phyloP scores from a whole-genome alignment of 2,888 invertebrate species.

The Lacanobia wlatinum region DNA sequence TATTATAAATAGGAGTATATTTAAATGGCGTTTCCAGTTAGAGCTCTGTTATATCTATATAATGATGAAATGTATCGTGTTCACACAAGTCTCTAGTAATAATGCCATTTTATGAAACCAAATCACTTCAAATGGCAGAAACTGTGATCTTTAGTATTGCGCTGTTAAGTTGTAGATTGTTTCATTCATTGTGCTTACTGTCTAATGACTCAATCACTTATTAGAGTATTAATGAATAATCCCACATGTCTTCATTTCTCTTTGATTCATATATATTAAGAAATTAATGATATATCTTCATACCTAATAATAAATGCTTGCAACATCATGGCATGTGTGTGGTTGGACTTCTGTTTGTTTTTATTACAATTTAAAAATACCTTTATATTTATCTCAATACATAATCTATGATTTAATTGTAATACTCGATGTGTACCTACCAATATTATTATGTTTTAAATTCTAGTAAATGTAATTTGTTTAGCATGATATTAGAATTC shows the following conservation, averaged over 20 bases:
- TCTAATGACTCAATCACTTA: conserved; percentile 41
- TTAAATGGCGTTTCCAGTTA: conserved; percentile 73
- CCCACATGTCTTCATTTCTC: conserved; percentile 44
- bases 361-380: conserved; percentile 29
- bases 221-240: conserved; percentile 36
- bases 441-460: conserved; percentile 68
- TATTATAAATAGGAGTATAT: conserved; percentile 71
- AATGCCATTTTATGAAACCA: conserved; percentile 72
- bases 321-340: conserved; percentile 48
- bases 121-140: conserved; percentile 75
- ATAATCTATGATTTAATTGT: conserved; percentile 60
- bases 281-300: conserved; percentile 43
- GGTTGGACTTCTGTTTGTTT: conserved; percentile 36
- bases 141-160: conserved; percentile 82
- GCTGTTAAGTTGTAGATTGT: conserved; percentile 75
- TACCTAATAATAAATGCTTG: conserved; percentile 37
- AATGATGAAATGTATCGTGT: conserved; percentile 72
- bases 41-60: conserved; percentile 71
- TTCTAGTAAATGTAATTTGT: conserved; percentile 66
- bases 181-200: conserved; percentile 49
- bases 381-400: conserved; percentile 51
- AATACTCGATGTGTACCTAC: conserved; percentile 73
- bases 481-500: conserved; percentile 69
- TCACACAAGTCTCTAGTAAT: conserved; percentile 71
- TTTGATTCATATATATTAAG: conserved; percentile 42